Percentiles rank a stretch among this genome's conserved stretches.
Conservation (phyloP, 1,140 invertebrate species). For the Sitobion miscanthi region DNA sequence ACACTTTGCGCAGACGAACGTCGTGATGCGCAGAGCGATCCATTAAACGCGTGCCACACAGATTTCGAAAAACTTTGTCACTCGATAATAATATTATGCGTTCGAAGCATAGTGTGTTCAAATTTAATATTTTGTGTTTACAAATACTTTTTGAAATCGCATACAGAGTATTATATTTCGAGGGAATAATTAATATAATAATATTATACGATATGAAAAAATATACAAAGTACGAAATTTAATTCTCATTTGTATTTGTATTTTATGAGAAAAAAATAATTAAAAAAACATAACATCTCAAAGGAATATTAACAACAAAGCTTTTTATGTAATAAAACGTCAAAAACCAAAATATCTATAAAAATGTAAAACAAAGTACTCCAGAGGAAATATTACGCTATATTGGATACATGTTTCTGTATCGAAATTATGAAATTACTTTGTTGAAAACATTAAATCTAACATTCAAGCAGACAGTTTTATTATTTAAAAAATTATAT, state of each 20-base stretch:
- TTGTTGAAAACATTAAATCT: background rate
- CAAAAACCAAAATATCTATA: background rate
- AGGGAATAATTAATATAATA: background rate
- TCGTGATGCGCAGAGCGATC: background rate
- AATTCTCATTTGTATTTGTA: background rate
- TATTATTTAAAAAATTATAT: too few relatives aligned
- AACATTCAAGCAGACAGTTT: background rate
- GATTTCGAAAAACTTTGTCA: background rate
- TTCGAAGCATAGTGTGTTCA: too few relatives aligned
- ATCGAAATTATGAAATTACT: background rate
- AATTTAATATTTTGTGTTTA: background rate
- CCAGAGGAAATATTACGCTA: background rate
- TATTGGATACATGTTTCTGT: background rate
- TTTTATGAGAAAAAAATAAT: background rate
- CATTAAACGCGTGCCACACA: background rate
- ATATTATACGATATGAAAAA: background rate
- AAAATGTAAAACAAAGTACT: background rate
- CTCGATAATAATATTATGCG: too few relatives aligned
- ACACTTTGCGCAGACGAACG: background rate
- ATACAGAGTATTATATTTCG: background rate
- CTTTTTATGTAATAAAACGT: background rate
- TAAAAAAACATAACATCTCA: background rate
- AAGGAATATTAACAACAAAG: background rate
- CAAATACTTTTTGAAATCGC: background rate
- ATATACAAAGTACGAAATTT: background rate